These are phyloP conservation scores for Geodia barretti DNA, from an alignment of 37 sponge, comb jelly and placozoan genomes.

Conservation along the genomic window DNA sequence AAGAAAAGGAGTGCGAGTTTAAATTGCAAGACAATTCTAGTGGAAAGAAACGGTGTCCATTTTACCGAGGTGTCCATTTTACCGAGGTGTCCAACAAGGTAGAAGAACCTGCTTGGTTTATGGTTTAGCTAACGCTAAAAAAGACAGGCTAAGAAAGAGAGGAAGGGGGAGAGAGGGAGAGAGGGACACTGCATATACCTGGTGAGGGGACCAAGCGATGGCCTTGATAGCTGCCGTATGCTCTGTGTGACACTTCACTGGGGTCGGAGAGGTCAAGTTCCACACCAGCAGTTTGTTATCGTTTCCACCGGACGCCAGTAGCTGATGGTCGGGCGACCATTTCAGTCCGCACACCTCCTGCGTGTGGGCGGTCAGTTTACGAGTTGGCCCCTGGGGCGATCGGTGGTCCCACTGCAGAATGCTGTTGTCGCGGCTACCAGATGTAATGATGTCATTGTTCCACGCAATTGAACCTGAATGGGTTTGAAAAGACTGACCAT, in stretches of 20 bases:
- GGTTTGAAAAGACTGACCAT: no score
- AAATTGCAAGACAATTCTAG: background rate
- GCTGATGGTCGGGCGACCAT: constrained; percentile 90
- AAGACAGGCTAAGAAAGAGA: no score
- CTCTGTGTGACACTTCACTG: constrained; percentile 73
- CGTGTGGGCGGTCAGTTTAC: constrained; percentile 74
- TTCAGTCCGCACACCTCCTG: constrained; percentile 97
- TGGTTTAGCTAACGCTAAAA: no score
- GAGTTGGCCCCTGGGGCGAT: constrained; percentile 21
- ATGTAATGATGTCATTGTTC: constrained; percentile 80
- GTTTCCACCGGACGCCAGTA: constrained; percentile 94
- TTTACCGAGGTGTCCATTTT: no score
- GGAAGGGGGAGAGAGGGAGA: background rate
- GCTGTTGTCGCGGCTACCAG: constrained; percentile 83
- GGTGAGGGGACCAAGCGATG: constrained; percentile 97
- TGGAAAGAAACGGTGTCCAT: no score
- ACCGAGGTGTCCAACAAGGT: no score
- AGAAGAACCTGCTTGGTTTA: no score
- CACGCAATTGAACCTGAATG: constrained; percentile 89
- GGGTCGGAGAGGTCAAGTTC: constrained; percentile 49
- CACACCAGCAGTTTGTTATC: constrained; percentile 91
- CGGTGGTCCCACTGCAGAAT: constrained; percentile 89
- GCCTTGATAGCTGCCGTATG: constrained; percentile 98
- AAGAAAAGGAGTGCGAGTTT: background rate
- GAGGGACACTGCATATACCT: constrained; percentile 25